phyloP scores from a whole-genome alignment of 2,797 vertebrate genomes.

The Enteromius thamalakanensis region DNA sequence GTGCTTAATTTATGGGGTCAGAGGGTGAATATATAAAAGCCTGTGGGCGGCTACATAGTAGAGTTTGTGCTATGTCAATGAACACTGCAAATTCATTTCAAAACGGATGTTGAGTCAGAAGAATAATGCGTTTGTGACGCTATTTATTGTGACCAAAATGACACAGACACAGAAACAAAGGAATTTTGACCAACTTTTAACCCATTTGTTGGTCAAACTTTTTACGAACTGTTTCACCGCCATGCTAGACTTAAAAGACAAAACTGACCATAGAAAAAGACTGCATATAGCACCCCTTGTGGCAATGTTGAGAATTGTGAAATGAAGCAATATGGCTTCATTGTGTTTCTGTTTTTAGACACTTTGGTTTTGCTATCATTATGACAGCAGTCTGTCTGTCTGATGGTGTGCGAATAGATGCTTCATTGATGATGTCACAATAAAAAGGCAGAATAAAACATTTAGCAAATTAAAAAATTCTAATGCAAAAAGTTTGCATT shows the following conservation, averaged over 20 bases:
- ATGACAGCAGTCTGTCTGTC: conserved; percentile 15
- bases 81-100: conserved; percentile 13
- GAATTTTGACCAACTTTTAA: conserved; percentile 2
- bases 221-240: neutral
- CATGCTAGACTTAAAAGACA: neutral
- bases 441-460: conserved; percentile 54
- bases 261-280: neutral
- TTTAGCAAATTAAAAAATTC: neutral
- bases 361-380: neutral
- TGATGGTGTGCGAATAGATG: neutral
- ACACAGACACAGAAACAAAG: neutral
- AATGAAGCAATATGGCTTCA: neutral
- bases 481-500: neutral
- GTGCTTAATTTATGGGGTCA: conserved; percentile 53
- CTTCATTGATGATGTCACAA: conserved; percentile 56
- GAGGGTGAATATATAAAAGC: conserved; percentile 35
- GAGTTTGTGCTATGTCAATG: neutral
- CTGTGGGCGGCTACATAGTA: neutral
- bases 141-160: neutral
- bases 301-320: neutral
- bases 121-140: neutral
- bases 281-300: neutral
- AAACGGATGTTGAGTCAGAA: neutral
- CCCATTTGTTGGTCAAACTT: neutral
- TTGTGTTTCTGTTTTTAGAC: conserved; percentile 7